Base-by-base conservation (phyloP, 2,797 vertebrate species). In the Gastrophryne carolinensis region DNA sequence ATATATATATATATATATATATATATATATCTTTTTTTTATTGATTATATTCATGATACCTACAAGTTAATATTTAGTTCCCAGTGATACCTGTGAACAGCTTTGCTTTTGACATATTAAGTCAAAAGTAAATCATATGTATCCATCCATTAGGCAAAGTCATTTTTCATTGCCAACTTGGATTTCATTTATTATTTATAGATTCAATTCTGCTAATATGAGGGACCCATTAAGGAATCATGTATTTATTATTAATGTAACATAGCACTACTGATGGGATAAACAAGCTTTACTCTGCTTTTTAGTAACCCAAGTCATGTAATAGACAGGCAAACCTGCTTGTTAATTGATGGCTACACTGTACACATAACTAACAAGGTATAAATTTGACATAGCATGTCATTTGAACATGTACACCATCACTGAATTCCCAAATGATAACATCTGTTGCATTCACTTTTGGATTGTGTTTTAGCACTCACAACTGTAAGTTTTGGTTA, bases 71-170 rank as follows among this genome's bases (percentile, higher is more conserved):
- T n/a, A n/a, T n/a, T n/a, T n/a, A 19, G 15, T 39, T 56, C 56
- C n/a, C 29, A 26, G 8, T 41, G 34, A 61, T 34, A 41, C 44
- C 30, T n/a, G 4, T 65, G 50, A 65, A 37, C 62, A 54, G 49
- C 35, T 32, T 35, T 29, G 70, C 26, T 29, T 72, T 72, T 72
- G 44, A 65, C n/a, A 32, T 73, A 49, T 56, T 52, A 56, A 32
- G 26, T 32, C 61, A 65, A 65, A 65, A 53, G 50, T 65, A 66
- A 74, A 74, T 47, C 32, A 66, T 54, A 34, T 61, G 29, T 29
- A 75, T 69, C 73, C 73, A 75, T 69, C 73, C 73, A 68, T 75
- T 75, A 75, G 62, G 73, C 56, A 61, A 75, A 75, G 61, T 68
- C 53, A 56, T 62, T 68, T 67, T 35, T 75, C 73, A 75, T 75